phyloP scores from a whole-genome alignment of 2,113 vertebrate genomes.

The Cepphus grylle region DNA sequence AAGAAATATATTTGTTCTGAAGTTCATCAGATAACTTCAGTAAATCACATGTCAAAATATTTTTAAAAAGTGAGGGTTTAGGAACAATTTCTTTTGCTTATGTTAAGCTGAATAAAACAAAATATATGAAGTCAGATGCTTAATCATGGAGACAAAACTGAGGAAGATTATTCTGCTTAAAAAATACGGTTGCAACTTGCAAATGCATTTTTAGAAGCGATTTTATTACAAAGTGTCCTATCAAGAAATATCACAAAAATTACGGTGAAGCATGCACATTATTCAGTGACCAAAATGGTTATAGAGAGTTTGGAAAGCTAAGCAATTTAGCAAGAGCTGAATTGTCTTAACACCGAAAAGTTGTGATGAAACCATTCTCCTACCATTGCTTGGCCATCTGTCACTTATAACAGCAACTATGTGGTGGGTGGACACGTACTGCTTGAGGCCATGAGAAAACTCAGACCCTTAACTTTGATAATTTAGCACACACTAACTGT shows the following conservation, averaged over 20 bases:
- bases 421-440: not conserved
- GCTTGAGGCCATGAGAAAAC: not conserved
- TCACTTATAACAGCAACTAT: not conserved
- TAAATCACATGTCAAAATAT: constrained; percentile 54
- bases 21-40: constrained; percentile 66
- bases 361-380: not conserved
- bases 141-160: constrained; percentile 70
- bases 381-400: not conserved
- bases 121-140: constrained; percentile 45
- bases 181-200: constrained; percentile 67
- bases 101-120: not conserved
- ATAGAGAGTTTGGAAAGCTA: not conserved
- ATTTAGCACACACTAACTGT: not conserved
- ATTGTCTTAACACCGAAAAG: not conserved
- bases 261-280: constrained; percentile 35
- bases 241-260: constrained; percentile 46
- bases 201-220: constrained; percentile 72
- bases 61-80: constrained; percentile 43
- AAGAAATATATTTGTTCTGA: constrained; percentile 64
- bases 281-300: constrained; percentile 32
- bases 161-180: constrained; percentile 64
- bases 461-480: not conserved
- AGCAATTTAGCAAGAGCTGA: not conserved
- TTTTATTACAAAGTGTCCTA: constrained; percentile 71
- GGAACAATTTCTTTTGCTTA: not conserved